Base-by-base conservation (phyloP, 1,140 invertebrate species). In the Gonatopus flavifemur region DNA sequence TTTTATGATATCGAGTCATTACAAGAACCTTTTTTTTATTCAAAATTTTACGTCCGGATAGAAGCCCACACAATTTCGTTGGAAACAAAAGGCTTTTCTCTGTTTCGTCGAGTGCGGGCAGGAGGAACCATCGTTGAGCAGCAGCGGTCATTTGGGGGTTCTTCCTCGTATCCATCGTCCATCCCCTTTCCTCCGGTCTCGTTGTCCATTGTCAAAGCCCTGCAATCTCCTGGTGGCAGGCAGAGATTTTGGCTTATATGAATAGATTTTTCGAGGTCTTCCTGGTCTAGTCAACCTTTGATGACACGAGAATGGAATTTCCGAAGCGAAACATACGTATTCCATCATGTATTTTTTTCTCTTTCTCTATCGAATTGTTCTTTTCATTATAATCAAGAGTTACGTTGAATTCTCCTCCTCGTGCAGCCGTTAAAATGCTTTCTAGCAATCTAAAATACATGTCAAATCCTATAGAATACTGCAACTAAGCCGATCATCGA, bases 261-360 rank as follows among this genome's bases (percentile, higher is more conserved):
- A 56, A 52, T 56, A 38, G 53, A 52, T 52, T 52, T 56, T 56
- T 56, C 25, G 31, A 42, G 43, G 53, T 52, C 43, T 47, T 52
- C 43, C 41, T 16, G 15, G 1, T 21, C 24, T 10, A 39, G 28
- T 12, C 16, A 24, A 19, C 30, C 22, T 45, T 46, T 47, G 44
- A 41, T 18, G 20, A 18, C 5, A 21, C 13, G 24, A 35, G 16
- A 38, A 31, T 39, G 15, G 21, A 16, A n/a, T n/a, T 5, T 10
- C 16, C 18, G 31, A 51, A 20, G 44, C 28, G 36, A 16, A 22
- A 18, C 24, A 30, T 13, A n/a, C 12, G 10, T 19, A n/a, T 44
- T 36, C 39, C 37, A 55, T 33, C 31, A 55, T 35, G 20, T 46
- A 16, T n/a, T n/a, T n/a, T n/a, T n/a, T n/a, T n/a, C n/a, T n/a